Evolutionary conservation across 1,140 invertebrate genomes (phyloP).

Genomic region (Zaprionus vittiger): DNA sequence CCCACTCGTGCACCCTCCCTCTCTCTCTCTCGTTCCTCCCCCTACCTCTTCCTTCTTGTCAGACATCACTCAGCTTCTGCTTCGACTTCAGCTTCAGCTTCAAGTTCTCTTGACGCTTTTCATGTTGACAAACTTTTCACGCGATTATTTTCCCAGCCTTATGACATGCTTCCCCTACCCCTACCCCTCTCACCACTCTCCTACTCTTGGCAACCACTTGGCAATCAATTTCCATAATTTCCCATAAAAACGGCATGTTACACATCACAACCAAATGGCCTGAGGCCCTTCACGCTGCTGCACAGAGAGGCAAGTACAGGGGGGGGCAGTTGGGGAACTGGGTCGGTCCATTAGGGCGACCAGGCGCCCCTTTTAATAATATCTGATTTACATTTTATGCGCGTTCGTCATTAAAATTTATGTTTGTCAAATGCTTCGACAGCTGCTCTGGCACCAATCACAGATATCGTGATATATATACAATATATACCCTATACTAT

Average conservation of each 20-base stretch:
- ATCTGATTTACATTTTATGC: slow-evolving; percentile 77
- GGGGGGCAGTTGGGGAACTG: not conserved
- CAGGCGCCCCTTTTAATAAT: slow-evolving; percentile 65
- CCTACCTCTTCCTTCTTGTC: slow-evolving; percentile 2
- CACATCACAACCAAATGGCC: slow-evolving; percentile 30
- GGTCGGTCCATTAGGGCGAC: slow-evolving; percentile 56
- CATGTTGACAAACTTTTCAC: slow-evolving; percentile 54
- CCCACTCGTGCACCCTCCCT: not conserved
- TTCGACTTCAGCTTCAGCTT: slow-evolving; percentile 54
- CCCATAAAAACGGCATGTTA: slow-evolving; percentile 74
- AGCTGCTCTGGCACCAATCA: slow-evolving; percentile 52
- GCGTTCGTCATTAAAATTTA: slow-evolving; percentile 76
- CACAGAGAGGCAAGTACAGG: not conserved
- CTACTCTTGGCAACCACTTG: slow-evolving; percentile 31
- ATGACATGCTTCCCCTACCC: not conserved
- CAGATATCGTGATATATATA: slow-evolving; percentile 11
- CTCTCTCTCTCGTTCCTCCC: not conserved
- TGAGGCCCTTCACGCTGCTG: too few species aligned
- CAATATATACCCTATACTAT: not conserved
- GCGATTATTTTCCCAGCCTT: slow-evolving; percentile 56
- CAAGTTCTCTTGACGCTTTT: slow-evolving; percentile 58
- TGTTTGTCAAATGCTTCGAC: slow-evolving; percentile 54
- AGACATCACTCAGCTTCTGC: slow-evolving; percentile 66
- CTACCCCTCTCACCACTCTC: not conserved
- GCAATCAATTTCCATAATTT: slow-evolving; percentile 81